Conservation (phyloP, 2,888 invertebrate species). For the Ichneumoninae sp. region DNA sequence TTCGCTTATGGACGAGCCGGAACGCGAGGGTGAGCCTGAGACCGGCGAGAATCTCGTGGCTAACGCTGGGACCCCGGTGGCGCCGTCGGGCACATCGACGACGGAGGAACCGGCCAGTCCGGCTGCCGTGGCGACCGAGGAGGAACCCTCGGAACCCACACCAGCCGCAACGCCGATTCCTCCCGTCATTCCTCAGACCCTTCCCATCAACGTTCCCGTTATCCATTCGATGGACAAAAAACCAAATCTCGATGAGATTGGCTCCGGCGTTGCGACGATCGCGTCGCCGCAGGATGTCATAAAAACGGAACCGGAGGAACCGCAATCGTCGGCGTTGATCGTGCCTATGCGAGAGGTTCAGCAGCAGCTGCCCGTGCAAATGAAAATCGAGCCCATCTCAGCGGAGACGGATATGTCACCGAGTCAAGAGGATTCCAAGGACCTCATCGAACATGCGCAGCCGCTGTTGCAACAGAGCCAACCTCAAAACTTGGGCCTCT, state of each 20-base stretch:
- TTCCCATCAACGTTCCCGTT: constrained; percentile 82
- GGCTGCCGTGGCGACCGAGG: constrained; percentile 73
- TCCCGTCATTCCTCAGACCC: constrained; percentile 68
- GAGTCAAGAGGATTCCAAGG: constrained; percentile 77
- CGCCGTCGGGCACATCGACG: constrained; percentile 52
- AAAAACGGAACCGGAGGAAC: constrained; percentile 67
- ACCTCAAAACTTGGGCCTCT: constrained; percentile 68
- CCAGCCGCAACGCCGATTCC: constrained; percentile 77
- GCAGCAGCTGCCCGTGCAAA: constrained; percentile 63
- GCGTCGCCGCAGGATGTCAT: constrained; percentile 52
- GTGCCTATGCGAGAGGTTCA: constrained; percentile 70
- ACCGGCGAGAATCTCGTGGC: constrained; percentile 77
- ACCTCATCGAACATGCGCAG: constrained; percentile 69
- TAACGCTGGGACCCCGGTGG: constrained; percentile 63
- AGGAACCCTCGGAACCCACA: constrained; percentile 77
- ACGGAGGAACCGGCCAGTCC: constrained; percentile 73
- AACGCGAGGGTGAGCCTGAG: constrained; percentile 82
- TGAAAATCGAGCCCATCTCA: constrained; percentile 79
- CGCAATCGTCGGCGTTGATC: constrained; percentile 73
- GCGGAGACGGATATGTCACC: constrained; percentile 77
- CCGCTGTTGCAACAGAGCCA: constrained; percentile 77
- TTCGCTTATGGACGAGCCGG: constrained; percentile 90
- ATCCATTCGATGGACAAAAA: constrained; percentile 81
- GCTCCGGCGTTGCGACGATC: constrained; percentile 1
- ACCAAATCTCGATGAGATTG: constrained; percentile 76